A percentile compares a stretch with the other conserved stretches of the same genome.
Conservation (phyloP, 2,888 invertebrate genomes). For the Plagodis pulveraria region DNA sequence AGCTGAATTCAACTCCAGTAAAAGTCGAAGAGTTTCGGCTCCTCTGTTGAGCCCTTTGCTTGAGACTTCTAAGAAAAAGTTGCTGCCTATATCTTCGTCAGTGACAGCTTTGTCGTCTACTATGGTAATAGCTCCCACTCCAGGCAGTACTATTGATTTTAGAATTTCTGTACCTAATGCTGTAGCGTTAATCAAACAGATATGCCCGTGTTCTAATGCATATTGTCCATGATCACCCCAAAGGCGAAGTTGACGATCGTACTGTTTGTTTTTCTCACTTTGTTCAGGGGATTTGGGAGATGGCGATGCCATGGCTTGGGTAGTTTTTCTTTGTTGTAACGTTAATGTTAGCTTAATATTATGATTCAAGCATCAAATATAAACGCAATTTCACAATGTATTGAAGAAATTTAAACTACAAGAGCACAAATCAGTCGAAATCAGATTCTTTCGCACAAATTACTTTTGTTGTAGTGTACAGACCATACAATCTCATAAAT, state of each 20-base stretch:
- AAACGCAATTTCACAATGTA: too few relatives aligned
- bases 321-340: slow-evolving; percentile 25
- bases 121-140: slow-evolving; percentile 96
- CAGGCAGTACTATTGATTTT: slow-evolving; percentile 97
- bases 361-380: too few relatives aligned
- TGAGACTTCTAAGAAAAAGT: slow-evolving; percentile 95
- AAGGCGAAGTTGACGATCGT: slow-evolving; percentile 94
- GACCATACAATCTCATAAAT: too few relatives aligned
- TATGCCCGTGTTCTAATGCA: slow-evolving; percentile 93
- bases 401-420: too few relatives aligned
- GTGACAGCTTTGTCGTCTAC: slow-evolving; percentile 94
- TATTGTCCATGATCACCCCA: slow-evolving; percentile 99
- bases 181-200: slow-evolving; percentile 97
- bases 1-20: slow-evolving; percentile 96
- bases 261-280: slow-evolving; percentile 90
- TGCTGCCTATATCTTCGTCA: slow-evolving; percentile 96
- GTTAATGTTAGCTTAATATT: not conserved
- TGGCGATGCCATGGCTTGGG: slow-evolving; percentile 85
- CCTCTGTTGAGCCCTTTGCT: slow-evolving; percentile 94
- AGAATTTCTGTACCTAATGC: slow-evolving; percentile 97
- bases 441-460: too few relatives aligned
- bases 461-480: too few relatives aligned
- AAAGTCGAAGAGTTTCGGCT: slow-evolving; percentile 91
- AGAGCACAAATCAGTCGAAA: too few relatives aligned
- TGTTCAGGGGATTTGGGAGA: slow-evolving; percentile 90